These are phyloP conservation scores for Polyodon spathula DNA, from an alignment of 2,113 vertebrate species.

Conservation along the genomic window DNA sequence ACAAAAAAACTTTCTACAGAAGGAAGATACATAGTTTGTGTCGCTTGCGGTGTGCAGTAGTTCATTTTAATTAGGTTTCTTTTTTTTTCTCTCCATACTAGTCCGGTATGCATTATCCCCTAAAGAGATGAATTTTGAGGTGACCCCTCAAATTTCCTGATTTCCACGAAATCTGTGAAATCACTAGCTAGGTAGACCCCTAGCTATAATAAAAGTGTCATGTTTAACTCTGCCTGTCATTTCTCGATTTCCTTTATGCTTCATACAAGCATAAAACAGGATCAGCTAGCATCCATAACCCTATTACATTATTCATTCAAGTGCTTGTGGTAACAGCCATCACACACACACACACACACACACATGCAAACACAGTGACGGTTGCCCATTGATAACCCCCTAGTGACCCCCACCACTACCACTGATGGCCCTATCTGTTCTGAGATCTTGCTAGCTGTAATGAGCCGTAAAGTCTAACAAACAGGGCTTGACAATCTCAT, in stretches of 20 bases:
- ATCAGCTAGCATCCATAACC: neutral
- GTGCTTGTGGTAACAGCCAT: neutral
- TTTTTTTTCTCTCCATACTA: no score
- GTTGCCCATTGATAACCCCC: slow-evolving; percentile 12
- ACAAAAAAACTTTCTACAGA: no score
- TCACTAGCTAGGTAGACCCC: neutral
- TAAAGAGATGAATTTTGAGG: no score
- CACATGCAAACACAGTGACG: slow-evolving; percentile 23
- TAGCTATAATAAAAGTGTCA: neutral
- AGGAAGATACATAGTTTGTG: no score
- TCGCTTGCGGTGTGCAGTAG: no score
- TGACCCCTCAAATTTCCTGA: neutral
- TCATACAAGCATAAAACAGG: neutral
- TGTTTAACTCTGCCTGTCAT: neutral
- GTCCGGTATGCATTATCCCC: no score
- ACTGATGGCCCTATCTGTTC: slow-evolving; percentile 7
- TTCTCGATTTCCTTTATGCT: neutral
- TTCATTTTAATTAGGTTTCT: no score
- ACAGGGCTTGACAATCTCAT: slow-evolving; percentile 13
- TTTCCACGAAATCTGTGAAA: neutral
- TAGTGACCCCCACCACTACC: neutral
- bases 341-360: slow-evolving; percentile 19
- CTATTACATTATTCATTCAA: neutral
- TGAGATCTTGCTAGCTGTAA: slow-evolving; percentile 6
- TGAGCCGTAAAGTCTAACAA: slow-evolving; percentile 19